Base-by-base conservation (phyloP, 2,797 vertebrate species). In the Limosa lapponica region DNA sequence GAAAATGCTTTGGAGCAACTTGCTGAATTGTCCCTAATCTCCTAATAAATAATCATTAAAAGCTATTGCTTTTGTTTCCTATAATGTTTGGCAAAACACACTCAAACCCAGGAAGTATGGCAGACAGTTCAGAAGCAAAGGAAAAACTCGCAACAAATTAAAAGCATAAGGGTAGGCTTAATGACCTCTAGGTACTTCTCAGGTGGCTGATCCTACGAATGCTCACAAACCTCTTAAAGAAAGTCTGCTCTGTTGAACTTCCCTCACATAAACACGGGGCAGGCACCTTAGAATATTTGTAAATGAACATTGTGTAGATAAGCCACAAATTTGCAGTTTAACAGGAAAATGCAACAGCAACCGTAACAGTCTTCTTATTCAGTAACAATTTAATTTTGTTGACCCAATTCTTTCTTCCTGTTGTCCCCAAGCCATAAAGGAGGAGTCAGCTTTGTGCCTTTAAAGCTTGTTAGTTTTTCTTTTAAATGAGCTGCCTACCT, bases 101-200 rank as follows among this genome's bases (percentile, higher is more conserved):
- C 82, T 74, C 89, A 90, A 97, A 83, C 46, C 48, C 96, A 96
- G 95, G 94, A 97, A 96, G 90, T 72, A 86, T 23, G 43, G 94
- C 92, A 97, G 96, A 96, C 96, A 93, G 90, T 32, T 91, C 82
- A 87, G 92, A 72, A 93, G 84, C 41, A 95, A 80, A 74, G 27
- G 17, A 14, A 64, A 88, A 71, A 28, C 36, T 57, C 51, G 32
- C 36, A 96, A 55, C 84, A 96, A 97, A 97, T 97, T 55, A 91
- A 95, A 97, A 98, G 92, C 94, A 71, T 73, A 91, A 97, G 94
- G 85, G 67, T 46, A 84, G 61, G 90, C 43, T 92, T 89, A 84
- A 90, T 6, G 74, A 92, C 81, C 46, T 78, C 27, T 61, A 78
- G n/a, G 52, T 82, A 80, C 54, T 78, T 79, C 80, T 97, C 89